Conservation (phyloP, 2,113 vertebrate species). For the Trochalopteron elliotii region DNA sequence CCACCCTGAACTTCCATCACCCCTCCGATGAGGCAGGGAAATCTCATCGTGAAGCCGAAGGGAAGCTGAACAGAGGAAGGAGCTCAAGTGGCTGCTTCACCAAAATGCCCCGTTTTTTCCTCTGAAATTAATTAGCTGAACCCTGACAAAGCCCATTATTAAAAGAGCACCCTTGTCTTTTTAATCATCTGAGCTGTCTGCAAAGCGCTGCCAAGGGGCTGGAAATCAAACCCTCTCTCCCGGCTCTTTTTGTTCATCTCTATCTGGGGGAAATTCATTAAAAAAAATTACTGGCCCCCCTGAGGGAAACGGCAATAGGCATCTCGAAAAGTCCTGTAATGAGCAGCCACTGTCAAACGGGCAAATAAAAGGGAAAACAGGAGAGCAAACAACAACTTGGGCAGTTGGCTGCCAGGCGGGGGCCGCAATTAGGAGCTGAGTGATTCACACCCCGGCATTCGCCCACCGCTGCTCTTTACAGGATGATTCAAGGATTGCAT, state of each 20-base stretch:
- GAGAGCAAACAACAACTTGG: neutral
- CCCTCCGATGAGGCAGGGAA: neutral
- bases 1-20: neutral
- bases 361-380: neutral
- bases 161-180: neutral
- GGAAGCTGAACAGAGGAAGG: neutral
- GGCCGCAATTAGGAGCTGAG: neutral
- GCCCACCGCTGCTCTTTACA: neutral
- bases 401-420: neutral
- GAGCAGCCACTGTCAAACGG: neutral
- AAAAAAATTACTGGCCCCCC: neutral
- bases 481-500: neutral
- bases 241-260: neutral
- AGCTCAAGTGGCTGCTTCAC: neutral
- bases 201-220: neutral
- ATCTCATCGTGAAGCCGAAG: neutral
- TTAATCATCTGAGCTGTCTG: conserved; percentile 21
- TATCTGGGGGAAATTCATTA: neutral
- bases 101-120: neutral
- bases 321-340: neutral
- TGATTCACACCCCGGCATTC: neutral
- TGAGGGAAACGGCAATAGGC: neutral
- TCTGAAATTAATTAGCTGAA: conserved; percentile 15
- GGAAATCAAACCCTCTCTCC: neutral
- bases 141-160: conserved; percentile 20